Percentiles rank a stretch among this genome's conserved stretches.
phyloP scores from a whole-genome alignment of 92 coral and sea anemone genomes.

The Phymanthus crucifer region DNA sequence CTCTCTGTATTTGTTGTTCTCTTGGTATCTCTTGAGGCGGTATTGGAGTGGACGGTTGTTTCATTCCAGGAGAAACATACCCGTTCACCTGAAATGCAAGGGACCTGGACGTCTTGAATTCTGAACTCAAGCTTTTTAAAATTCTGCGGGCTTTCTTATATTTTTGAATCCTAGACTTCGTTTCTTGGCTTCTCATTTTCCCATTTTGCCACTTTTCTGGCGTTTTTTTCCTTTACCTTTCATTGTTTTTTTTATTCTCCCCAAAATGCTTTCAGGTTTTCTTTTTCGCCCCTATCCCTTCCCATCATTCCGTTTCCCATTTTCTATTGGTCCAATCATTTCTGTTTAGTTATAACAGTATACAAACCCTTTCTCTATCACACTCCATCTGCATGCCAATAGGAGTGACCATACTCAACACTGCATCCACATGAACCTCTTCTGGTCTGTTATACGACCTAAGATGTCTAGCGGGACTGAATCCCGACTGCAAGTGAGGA shows the following conservation, averaged over 20 bases:
- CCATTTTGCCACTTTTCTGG: too few species aligned
- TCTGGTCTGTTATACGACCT: slow-evolving; percentile 49
- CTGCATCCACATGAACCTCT: slow-evolving; percentile 73
- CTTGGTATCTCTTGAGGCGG: neutral
- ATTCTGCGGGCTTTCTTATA: too few species aligned
- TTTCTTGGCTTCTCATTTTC: too few species aligned
- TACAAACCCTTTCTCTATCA: slow-evolving; percentile 83
- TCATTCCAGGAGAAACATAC: slow-evolving; percentile 22
- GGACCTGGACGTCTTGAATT: neutral
- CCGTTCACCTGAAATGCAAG: slow-evolving; percentile 10
- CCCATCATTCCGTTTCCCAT: neutral
- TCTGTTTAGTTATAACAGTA: neutral
- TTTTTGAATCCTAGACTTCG: too few species aligned
- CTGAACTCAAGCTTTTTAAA: neutral
- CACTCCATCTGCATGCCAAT: slow-evolving; percentile 87
- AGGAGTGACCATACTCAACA: slow-evolving; percentile 87
- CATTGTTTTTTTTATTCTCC: too few species aligned
- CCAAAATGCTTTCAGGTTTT: neutral
- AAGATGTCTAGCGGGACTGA: slow-evolving; percentile 58
- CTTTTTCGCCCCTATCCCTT: neutral
- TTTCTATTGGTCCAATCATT: too few species aligned
- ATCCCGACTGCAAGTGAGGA: slow-evolving; percentile 30
- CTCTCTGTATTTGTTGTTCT: slow-evolving; percentile 8
- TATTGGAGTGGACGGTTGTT: slow-evolving; percentile 38
- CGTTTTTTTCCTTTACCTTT: neutral